phyloP scores from a whole-genome alignment of 1,140 invertebrate species.

The Megalonaias nervosa region DNA sequence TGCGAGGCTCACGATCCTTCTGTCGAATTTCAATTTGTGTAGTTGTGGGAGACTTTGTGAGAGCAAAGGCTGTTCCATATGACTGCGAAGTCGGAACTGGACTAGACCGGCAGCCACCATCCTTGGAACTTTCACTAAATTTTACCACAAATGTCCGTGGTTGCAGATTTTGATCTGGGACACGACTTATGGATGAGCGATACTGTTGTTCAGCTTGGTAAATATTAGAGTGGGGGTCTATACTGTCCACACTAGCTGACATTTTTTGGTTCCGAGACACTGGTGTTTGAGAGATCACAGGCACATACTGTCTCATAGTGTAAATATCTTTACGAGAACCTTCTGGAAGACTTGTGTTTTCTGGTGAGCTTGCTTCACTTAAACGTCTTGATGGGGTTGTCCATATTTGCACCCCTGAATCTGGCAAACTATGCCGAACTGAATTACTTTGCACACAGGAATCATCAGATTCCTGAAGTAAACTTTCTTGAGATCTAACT shows the following conservation, averaged over 20 bases:
- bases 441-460: constrained; percentile 3
- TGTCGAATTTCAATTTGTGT: constrained; percentile 55
- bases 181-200: constrained; percentile 37
- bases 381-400: constrained; percentile 7
- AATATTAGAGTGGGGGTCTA: constrained; percentile 41
- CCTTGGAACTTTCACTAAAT: constrained; percentile 37
- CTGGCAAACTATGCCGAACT: constrained; percentile 47
- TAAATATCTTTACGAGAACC: constrained; percentile 13
- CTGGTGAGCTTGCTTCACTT: constrained; percentile 25
- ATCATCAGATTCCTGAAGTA: constrained; percentile 9
- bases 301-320: constrained; percentile 52
- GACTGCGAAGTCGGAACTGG: constrained; percentile 14
- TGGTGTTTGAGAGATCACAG: constrained; percentile 35
- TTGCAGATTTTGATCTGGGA: constrained; percentile 30
- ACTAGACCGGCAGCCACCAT: constrained; percentile 32
- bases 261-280: constrained; percentile 37
- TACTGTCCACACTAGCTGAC: constrained; percentile 54
- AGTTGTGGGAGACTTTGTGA: constrained; percentile 53
- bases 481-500: constrained; percentile 36
- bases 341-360: neutral
- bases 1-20: constrained; percentile 31
- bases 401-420: constrained; percentile 38
- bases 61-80: constrained; percentile 60
- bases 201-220: constrained; percentile 40
- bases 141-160: constrained; percentile 50